Percentiles rank a stretch among this genome's conserved stretches.
These are phyloP conservation scores for Syngnathus scovelli DNA, from an alignment of 2,113 vertebrate species.

Conservation along the genomic window DNA sequence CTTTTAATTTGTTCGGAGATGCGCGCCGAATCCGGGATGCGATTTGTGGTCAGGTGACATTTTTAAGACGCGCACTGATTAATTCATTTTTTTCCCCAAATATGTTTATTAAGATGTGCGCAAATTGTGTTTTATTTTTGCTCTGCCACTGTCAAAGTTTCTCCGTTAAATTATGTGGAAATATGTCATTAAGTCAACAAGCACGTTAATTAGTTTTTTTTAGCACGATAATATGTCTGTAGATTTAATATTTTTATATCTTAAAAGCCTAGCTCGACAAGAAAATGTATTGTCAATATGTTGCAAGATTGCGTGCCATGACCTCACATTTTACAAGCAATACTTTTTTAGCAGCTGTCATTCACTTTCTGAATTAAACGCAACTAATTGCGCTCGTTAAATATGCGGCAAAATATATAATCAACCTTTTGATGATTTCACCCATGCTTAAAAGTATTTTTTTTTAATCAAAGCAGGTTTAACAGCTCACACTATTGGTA, in stretches of 20 bases:
- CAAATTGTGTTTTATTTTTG: background rate
- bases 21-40: conserved; percentile 29
- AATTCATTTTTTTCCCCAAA: no score
- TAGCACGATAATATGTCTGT: background rate
- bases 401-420: background rate
- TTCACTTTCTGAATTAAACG: background rate
- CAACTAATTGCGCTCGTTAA: background rate
- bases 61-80: background rate
- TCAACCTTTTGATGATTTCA: background rate
- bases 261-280: background rate
- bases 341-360: background rate
- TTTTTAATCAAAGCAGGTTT: background rate
- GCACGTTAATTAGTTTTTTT: no score
- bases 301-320: background rate
- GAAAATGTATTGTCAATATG: no score
- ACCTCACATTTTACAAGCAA: no score
- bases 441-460: background rate
- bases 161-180: background rate
- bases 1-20: conserved; percentile 33
- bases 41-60: conserved; percentile 18
- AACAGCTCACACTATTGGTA: background rate
- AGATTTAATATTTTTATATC: background rate
- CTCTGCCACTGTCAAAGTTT: background rate
- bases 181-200: background rate
- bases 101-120: no score